Base-by-base conservation (phyloP, 2,797 vertebrate genomes). In the Sternarchorhynchus goeldii region DNA sequence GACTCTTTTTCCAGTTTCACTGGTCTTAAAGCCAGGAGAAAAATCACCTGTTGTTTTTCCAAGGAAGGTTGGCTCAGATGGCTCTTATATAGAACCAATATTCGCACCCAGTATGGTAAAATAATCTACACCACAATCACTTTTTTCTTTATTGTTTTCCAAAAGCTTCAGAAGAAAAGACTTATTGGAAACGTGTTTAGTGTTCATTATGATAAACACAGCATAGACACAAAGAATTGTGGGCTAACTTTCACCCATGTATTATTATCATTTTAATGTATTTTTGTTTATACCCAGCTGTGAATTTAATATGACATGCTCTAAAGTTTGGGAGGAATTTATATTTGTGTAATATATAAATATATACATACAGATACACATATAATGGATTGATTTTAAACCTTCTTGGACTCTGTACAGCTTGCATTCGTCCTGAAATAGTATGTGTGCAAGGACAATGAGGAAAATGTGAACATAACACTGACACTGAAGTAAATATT, bases 1-100 rank as follows among this genome's bases (percentile, higher is more conserved):
- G 93, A 94, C 92, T 92, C 59, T 92, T 94, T 94, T 55, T 56
- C 29, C 81, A 92, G 92, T 93, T 93, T 94, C 92, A 91, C 91
- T 93, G 92, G 94, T 94, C 93, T 93, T 92, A 92, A 94, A 94
- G 94, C 90, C 92, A 96, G 94, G 93, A 93, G 92, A 94, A 93
- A 94, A 10, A 93, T 93, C 91, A 93, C 92, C 93, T 95, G 94
- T 94, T 50, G 94, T 25, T 93, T 93, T 92, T 91, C 92, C 90
- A 92, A 82, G 90, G 93, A 92, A 88, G 90, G 93, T 95, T 94
- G 91, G 92, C 94, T 95, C 93, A 94, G 92, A 90, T 93, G 92
- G 92, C 92, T 93, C 90, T 92, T 94, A 93, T 89, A 90, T 89
- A 91, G 92, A 91, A 90, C 92, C 93, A 93, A 89, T 90, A 90